These are phyloP conservation scores for Leptinotarsa defecta DNA, from an alignment of 1,140 invertebrate species.

Conservation along the genomic window DNA sequence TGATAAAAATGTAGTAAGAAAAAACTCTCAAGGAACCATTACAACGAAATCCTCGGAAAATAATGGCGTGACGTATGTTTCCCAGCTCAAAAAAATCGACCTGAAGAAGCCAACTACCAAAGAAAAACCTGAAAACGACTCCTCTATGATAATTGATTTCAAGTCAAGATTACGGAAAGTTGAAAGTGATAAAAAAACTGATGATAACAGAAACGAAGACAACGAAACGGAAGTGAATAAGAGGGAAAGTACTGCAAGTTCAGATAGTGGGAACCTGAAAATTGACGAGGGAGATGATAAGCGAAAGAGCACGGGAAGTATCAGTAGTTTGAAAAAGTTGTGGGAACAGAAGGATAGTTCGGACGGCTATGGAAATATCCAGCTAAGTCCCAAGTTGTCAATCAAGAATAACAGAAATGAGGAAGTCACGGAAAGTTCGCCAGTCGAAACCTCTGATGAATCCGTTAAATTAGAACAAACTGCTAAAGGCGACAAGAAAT, in stretches of 20 bases:
- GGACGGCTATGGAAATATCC: constrained; percentile 49
- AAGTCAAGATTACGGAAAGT: constrained; percentile 85
- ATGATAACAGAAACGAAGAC: constrained; percentile 54
- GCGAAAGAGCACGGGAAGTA: constrained; percentile 88
- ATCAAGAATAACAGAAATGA: constrained; percentile 57
- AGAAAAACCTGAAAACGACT: constrained; percentile 51
- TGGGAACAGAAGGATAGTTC: constrained; percentile 79
- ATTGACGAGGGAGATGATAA: constrained; percentile 80
- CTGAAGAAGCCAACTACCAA: constrained; percentile 48
- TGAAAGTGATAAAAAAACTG: constrained; percentile 61
- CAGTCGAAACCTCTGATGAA: constrained; percentile 49
- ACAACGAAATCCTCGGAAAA: constrained; percentile 34
- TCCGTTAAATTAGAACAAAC: constrained; percentile 52
- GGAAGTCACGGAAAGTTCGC: constrained; percentile 46
- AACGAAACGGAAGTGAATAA: constrained; percentile 45
- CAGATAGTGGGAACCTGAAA: constrained; percentile 52
- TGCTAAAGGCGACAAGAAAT: constrained; percentile 59
- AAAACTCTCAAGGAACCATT: constrained; percentile 32
- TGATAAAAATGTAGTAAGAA: constrained; percentile 16
- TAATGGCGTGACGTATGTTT: constrained; percentile 47
- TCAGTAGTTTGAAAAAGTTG: constrained; percentile 88
- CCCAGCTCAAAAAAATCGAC: constrained; percentile 53
- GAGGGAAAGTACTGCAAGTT: constrained; percentile 55
- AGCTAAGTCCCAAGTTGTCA: constrained; percentile 68
- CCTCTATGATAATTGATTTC: constrained; percentile 73